Evolutionary conservation across 1,140 invertebrate genomes (phyloP), one percentile per base, ranked within the genome.

Genomic region (Camponotus pennsylvanicus): DNA sequence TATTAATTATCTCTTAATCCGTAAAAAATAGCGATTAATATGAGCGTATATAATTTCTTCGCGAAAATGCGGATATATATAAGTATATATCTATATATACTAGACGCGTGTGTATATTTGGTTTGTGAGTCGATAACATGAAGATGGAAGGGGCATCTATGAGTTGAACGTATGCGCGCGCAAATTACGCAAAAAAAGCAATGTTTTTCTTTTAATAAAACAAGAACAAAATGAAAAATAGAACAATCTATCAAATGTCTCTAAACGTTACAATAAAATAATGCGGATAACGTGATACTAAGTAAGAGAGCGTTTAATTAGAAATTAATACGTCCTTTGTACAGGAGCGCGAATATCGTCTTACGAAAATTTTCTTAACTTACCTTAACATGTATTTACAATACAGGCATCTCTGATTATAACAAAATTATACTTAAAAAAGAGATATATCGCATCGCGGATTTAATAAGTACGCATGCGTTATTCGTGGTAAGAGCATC

Each of bases 11-110:
- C 67, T 83, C 67, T 83, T 89, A 88, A 49, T 88, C 69, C 61
- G 79, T 90, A 90, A 90, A 89, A 91, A 91, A 91, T 90, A 90
- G 87, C 84, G 79, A 91, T 86, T 90, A 86, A 52, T 90, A 88
- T 88, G 84, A 90, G 86, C 83, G 63, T 82, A 90, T 88, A 83
- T 88, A 66, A 42, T 89, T 80, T 90, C 37, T 90, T 90, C 88
- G 15, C 59, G 18, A 42, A 57, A 85, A 88, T 91, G 83, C 57
- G 78, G 83, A 66, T 92, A 89, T 83, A 70, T 69, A 55, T 67
- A 8, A 67, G 52, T 52, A 83, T 63, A 59, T 82, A 66, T 55
- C 13, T 80, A 82, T 82, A 13, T 61, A 73, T 78, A 77, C 67
- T 83, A 83, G 55, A 83, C 69, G 79, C 79, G 42, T 61, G 55